A percentile compares a stretch with the other conserved stretches of the same genome.
phyloP scores from a whole-genome alignment of 2,113 vertebrate genomes.

The Parus major region DNA sequence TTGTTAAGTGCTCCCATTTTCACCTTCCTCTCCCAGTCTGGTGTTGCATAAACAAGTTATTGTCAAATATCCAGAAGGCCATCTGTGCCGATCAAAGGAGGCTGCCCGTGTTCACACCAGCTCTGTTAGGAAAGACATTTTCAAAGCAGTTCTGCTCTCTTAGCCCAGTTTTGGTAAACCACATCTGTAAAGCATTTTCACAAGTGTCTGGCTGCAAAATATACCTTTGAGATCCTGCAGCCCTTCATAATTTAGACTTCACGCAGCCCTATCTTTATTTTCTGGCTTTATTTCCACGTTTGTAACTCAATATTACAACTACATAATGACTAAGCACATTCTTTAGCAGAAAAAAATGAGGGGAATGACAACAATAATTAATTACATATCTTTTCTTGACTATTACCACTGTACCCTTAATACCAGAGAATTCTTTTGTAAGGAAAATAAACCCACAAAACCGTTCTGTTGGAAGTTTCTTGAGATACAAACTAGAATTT shows the following conservation, averaged over 20 bases:
- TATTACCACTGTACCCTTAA: background rate
- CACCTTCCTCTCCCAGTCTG: background rate
- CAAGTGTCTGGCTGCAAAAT: accelerated
- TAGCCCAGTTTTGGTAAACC: background rate
- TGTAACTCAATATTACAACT: background rate
- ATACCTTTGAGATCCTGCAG: accelerated
- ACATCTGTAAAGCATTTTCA: background rate
- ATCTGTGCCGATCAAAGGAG: accelerated
- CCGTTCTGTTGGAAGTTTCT: background rate
- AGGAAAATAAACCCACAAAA: background rate
- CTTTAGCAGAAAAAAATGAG: background rate
- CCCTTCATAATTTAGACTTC: background rate
- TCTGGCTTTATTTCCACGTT: background rate
- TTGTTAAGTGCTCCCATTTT: background rate
- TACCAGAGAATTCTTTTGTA: background rate
- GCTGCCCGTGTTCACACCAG: accelerated
- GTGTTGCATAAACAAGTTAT: background rate
- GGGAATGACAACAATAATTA: background rate
- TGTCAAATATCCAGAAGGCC: accelerated
- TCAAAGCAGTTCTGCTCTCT: background rate
- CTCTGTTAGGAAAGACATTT: background rate
- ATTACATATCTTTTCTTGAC: accelerated
- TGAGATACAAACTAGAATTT: background rate
- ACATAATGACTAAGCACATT: background rate
- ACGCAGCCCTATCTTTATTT: accelerated